phyloP scores from a whole-genome alignment of 1,140 invertebrate species.

The Hycleus cichorii region DNA sequence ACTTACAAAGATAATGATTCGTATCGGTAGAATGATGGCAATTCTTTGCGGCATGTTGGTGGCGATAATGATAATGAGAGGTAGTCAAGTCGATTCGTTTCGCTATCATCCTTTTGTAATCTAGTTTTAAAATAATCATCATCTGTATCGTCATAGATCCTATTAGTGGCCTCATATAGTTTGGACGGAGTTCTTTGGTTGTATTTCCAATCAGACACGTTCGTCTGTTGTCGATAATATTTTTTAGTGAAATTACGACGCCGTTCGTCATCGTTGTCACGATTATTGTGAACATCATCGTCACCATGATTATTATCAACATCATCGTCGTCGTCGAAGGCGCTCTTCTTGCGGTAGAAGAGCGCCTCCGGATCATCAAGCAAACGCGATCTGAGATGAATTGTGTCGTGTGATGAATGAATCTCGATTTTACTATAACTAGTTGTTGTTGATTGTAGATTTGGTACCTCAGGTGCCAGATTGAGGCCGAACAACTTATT shows the following conservation, averaged over 20 bases:
- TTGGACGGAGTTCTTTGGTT: conserved; percentile 17
- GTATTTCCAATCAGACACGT: conserved; percentile 3
- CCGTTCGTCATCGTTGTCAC: neutral
- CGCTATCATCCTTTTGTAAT: conserved; percentile 8
- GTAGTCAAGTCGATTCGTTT: conserved; percentile 21
- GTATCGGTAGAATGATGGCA: conserved; percentile 12
- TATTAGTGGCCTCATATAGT: conserved; percentile 11
- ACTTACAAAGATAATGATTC: conserved; percentile 25
- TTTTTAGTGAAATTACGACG: too few relatives aligned
- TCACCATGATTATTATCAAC: neutral
- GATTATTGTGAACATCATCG: neutral
- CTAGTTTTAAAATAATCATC: conserved; percentile 6
- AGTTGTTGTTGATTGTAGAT: conserved; percentile 21
- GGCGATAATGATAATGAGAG: conserved; percentile 28
- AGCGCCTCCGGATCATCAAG: neutral
- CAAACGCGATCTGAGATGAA: conserved; percentile 12
- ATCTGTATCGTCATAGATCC: conserved; percentile 4
- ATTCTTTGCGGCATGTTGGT: conserved; percentile 17
- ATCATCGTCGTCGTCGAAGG: neutral
- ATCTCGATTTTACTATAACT: conserved; percentile 18
- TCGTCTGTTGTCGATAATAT: neutral
- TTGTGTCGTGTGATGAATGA: conserved; percentile 21
- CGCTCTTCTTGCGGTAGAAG: conserved; percentile 19
- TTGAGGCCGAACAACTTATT: conserved; percentile 23
- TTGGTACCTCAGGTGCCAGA: conserved; percentile 34